Percentiles rank a stretch among this genome's conserved stretches.
Conservation (phyloP, 2,797 vertebrate genomes). For the Pteropus rufus region DNA sequence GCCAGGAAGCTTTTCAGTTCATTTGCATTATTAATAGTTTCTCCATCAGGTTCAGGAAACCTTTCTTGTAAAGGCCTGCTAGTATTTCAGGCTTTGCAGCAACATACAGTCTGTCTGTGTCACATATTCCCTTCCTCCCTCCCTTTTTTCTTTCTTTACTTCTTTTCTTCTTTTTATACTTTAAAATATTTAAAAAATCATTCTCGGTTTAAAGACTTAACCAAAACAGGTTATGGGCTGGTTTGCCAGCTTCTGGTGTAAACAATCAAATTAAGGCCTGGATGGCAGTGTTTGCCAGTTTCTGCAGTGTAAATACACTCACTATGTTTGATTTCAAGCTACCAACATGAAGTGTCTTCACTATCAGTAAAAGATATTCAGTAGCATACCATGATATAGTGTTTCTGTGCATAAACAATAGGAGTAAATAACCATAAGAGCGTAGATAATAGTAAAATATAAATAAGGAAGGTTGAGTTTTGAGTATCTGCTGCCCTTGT, state of each 20-base stretch:
- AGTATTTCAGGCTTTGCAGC: not conserved
- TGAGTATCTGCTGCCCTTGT: not conserved
- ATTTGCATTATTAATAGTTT: not conserved
- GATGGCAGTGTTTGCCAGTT: not conserved
- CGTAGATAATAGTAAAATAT: not conserved
- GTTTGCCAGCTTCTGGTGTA: not conserved
- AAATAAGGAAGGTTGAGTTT: not conserved
- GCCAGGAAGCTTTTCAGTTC: not conserved
- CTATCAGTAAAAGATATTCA: not conserved
- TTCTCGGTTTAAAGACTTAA: not conserved
- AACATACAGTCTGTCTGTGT: not conserved
- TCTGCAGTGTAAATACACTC: not conserved
- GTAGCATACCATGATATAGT: rapidly evolving
- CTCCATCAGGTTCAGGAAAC: not conserved
- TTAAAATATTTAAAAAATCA: not conserved
- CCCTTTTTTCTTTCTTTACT: not conserved
- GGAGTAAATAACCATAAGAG: not conserved
- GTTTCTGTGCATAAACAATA: not conserved
- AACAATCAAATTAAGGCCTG: not conserved
- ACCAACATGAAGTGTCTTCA: not conserved
- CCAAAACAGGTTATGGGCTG: not conserved
- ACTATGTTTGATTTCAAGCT: not conserved
- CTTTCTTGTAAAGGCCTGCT: not conserved
- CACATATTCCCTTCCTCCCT: too few species aligned
- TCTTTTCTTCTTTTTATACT: not conserved